Evolutionary conservation across 2,888 invertebrate species (phyloP).

Genomic region (Rhingia rostrata): DNA sequence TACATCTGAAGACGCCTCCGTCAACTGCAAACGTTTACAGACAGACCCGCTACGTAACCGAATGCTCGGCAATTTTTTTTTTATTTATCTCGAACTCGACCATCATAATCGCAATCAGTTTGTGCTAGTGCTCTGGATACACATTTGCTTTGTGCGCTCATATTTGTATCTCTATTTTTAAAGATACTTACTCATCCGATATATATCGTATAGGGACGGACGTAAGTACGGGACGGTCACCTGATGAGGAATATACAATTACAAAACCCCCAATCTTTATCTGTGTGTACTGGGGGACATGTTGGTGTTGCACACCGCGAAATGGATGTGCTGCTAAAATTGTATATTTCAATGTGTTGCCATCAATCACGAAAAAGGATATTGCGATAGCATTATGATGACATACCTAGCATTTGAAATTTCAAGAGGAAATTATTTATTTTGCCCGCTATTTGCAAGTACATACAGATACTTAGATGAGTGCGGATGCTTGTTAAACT

Average conservation of each 20-base stretch:
- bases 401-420: conserved; percentile 40
- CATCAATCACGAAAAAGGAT: conserved; percentile 61
- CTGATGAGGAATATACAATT: conserved; percentile 60
- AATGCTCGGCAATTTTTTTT: conserved; percentile 28
- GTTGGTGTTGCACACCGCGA: neutral
- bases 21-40: neutral
- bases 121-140: conserved; percentile 60
- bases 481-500: neutral
- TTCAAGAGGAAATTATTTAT: conserved; percentile 28
- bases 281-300: neutral
- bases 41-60: no score
- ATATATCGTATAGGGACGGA: conserved; percentile 26
- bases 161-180: conserved; percentile 61
- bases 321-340: conserved; percentile 9
- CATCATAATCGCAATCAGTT: conserved; percentile 59
- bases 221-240: conserved; percentile 53
- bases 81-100: conserved; percentile 57
- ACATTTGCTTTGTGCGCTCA: conserved; percentile 23
- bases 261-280: conserved; percentile 6
- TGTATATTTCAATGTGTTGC: conserved; percentile 25
- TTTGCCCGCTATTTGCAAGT: neutral
- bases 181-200: conserved; percentile 59
- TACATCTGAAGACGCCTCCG: conserved; percentile 32
- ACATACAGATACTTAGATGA: neutral
- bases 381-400: conserved; percentile 52